These are phyloP conservation scores for Oreochromis niloticus DNA, from an alignment of 2,113 vertebrate species.

Conservation along the genomic window DNA sequence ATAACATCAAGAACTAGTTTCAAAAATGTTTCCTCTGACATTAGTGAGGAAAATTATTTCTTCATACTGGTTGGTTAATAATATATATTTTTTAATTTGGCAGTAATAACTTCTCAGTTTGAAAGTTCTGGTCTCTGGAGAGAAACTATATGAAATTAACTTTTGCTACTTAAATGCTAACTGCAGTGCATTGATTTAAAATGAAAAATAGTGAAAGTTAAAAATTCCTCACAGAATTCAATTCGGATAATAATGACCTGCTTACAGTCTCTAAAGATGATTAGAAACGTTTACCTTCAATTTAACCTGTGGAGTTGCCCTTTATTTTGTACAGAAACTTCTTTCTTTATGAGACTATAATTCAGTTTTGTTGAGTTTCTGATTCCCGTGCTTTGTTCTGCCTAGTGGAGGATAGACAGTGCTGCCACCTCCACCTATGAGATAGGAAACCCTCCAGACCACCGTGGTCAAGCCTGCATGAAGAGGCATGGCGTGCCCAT, in stretches of 20 bases:
- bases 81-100: background rate
- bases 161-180: background rate
- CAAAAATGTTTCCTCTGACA: background rate
- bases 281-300: background rate
- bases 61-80: background rate
- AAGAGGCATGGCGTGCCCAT: slow-evolving; percentile 84
- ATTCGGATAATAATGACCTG: background rate
- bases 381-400: slow-evolving; percentile 44
- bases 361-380: slow-evolving; percentile 23
- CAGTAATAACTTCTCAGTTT: background rate
- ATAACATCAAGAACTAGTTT: background rate
- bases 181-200: background rate
- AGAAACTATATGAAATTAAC: background rate
- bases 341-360: background rate
- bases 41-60: background rate
- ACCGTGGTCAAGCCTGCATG: slow-evolving; percentile 93
- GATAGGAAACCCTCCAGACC: slow-evolving; percentile 91
- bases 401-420: slow-evolving; percentile 99
- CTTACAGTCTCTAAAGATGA: background rate
- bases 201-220: background rate
- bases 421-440: slow-evolving; percentile 95
- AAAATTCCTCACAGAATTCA: background rate
- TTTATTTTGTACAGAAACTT: background rate
- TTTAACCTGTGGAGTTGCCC: background rate
- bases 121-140: background rate